These are phyloP conservation scores for Epinephelus malabaricus DNA, from an alignment of 2,797 vertebrate species.

Conservation along the genomic window DNA sequence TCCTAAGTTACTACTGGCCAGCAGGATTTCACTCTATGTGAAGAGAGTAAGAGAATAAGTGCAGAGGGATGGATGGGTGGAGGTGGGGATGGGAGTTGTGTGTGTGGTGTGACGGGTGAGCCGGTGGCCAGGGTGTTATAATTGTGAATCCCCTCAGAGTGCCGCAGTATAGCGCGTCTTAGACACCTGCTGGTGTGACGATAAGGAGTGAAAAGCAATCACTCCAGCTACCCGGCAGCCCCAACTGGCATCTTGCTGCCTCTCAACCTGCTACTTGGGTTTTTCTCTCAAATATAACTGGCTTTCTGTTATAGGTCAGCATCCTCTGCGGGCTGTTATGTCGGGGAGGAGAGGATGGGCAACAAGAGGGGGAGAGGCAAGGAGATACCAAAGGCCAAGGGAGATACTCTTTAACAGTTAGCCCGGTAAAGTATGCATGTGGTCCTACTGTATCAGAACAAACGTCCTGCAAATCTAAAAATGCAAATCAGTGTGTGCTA, in stretches of 20 bases:
- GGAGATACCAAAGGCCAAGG: too few species aligned
- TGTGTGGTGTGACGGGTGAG: slow-evolving; percentile 26
- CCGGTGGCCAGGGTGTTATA: slow-evolving; percentile 52
- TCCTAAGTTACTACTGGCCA: slow-evolving; percentile 59
- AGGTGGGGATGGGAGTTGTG: slow-evolving; percentile 14
- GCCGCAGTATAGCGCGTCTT: slow-evolving; percentile 39
- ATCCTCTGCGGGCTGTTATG: slow-evolving; percentile 34
- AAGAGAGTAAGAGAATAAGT: slow-evolving; percentile 31
- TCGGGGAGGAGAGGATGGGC: not conserved
- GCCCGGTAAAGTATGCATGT: not conserved
- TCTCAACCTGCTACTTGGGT: slow-evolving; percentile 52
- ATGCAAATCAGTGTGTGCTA: slow-evolving; percentile 29
- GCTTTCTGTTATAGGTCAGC: slow-evolving; percentile 54
- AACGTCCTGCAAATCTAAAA: slow-evolving; percentile 24
- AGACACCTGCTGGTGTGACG: slow-evolving; percentile 74
- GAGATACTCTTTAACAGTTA: slow-evolving; percentile 19
- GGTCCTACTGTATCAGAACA: not conserved
- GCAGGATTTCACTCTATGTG: slow-evolving; percentile 53
- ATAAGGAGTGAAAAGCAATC: slow-evolving; percentile 80
- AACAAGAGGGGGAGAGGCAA: not conserved
- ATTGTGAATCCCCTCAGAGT: slow-evolving; percentile 70
- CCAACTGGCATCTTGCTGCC: slow-evolving; percentile 47
- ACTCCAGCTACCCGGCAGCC: slow-evolving; percentile 55
- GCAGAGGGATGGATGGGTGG: slow-evolving; percentile 18
- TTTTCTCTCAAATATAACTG: slow-evolving; percentile 52